phyloP scores from a whole-genome alignment of 2,797 vertebrate species.

The Fistularia commersonii region DNA sequence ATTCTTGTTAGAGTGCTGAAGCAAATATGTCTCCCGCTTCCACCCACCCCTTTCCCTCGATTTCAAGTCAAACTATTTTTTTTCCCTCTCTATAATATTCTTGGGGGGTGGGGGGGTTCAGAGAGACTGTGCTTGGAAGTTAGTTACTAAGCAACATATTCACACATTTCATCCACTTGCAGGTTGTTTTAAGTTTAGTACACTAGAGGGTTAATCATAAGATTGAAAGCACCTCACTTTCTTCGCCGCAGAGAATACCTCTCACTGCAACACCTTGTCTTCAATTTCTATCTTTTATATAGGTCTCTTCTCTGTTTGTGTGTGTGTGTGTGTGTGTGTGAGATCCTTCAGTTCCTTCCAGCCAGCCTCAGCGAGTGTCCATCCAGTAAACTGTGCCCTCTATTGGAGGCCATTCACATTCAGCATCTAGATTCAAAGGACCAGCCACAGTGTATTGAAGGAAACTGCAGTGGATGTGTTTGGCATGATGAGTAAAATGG shows the following conservation, averaged over 20 bases:
- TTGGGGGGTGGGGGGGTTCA: conserved; percentile 30
- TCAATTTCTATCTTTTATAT: conserved; percentile 15
- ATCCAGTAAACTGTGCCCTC: conserved; percentile 71
- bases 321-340: background rate
- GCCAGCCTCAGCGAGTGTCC: conserved; percentile 16
- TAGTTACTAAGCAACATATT: conserved; percentile 69
- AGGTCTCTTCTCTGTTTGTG: conserved; percentile 2
- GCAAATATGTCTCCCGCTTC: conserved; percentile 11
- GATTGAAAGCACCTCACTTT: conserved; percentile 19
- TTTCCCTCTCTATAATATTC: conserved; percentile 29
- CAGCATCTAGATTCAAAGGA: conserved; percentile 44
- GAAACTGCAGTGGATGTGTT: conserved; percentile 5
- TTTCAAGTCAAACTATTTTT: conserved; percentile 40
- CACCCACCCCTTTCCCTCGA: conserved; percentile 11
- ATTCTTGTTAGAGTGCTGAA: conserved; percentile 34
- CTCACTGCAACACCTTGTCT: conserved; percentile 7
- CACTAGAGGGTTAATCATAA: conserved; percentile 48
- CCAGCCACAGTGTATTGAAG: conserved; percentile 5
- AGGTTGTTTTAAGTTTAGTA: conserved; percentile 37
- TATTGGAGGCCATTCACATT: conserved; percentile 64
- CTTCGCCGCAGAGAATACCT: conserved; percentile 28
- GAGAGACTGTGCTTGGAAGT: conserved; percentile 29
- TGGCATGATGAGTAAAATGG: conserved; percentile 6
- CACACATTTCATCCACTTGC: conserved; percentile 37
- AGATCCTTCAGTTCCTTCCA: background rate